Evolutionary conservation across 2,888 invertebrate genomes (phyloP).

Genomic region (Drosophila sordidula): DNA sequence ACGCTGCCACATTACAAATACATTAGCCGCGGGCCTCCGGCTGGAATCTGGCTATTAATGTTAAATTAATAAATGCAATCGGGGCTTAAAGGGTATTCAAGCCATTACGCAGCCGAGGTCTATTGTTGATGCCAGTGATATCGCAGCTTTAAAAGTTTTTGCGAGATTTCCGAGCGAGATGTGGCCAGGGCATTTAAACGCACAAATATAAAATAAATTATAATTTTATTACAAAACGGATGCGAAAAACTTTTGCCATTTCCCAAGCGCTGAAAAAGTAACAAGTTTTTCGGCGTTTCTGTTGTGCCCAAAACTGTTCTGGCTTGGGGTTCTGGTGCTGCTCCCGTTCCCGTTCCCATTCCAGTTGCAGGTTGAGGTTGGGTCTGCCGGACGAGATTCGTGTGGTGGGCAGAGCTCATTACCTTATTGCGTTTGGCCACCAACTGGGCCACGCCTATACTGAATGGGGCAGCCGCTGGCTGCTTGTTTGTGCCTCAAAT

Average conservation of each 20-base stretch:
- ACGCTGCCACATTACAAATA: slow-evolving; percentile 40
- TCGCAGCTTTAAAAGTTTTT: slow-evolving; percentile 13
- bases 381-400: neutral
- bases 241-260: slow-evolving; percentile 73
- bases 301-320: slow-evolving; percentile 4
- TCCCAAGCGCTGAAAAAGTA: slow-evolving; percentile 64
- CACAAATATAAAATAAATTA: slow-evolving; percentile 66
- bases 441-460: slow-evolving; percentile 34
- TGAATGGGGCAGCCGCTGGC: slow-evolving; percentile 34
- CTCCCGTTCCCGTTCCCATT: slow-evolving; percentile 6
- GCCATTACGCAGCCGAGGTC: neutral
- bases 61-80: slow-evolving; percentile 31
- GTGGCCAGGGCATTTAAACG: slow-evolving; percentile 38
- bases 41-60: slow-evolving; percentile 2
- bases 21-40: slow-evolving; percentile 27
- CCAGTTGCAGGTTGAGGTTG: slow-evolving; percentile 1
- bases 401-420: slow-evolving; percentile 60
- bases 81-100: neutral
- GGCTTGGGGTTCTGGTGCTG: slow-evolving; percentile 21
- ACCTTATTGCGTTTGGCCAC: slow-evolving; percentile 65
- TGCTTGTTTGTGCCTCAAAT: slow-evolving; percentile 75
- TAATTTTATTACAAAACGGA: slow-evolving; percentile 76
- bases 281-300: slow-evolving; percentile 58
- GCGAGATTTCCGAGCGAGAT: neutral
- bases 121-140: neutral